Base-by-base conservation (phyloP, 2,888 invertebrate species). In the Sarcophaga caerulescens region DNA sequence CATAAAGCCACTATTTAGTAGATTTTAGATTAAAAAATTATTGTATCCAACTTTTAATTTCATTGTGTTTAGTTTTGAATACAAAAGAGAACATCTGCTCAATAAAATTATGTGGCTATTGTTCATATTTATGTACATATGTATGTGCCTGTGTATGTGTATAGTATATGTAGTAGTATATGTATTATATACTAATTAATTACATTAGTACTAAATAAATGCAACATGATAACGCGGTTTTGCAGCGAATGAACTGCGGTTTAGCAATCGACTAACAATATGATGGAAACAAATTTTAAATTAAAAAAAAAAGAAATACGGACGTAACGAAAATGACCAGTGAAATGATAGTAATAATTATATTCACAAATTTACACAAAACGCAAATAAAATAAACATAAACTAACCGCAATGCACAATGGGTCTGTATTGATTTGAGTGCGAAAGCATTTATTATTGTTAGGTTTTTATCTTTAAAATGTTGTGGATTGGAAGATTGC, bases 141-240 rank as follows among this genome's bases (percentile, higher is more conserved):
- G 17, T 47, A 47, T 17, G 17, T 52, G 17, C 17, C 14, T 52
- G 52, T 52, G 5, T 52, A 17, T 52, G 52, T 0, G 2, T 52
- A 17, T 52, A 52, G 52, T 52, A 52, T 52, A 52, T 10, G 2
- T 52, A 17, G 52, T 52, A 52, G n/a, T n/a, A n/a, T n/a, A 17
- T 52, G 52, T 17, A 17, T 52, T 19, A n/a, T 19, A 60, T 19
- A 21, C n/a, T 59, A 65, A 87, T 84, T 88, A 65, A 88, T 88
- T 85, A 85, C 85, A 86, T 88, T 87, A 88, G 85, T 76, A 80
- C 82, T 85, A 81, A 87, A 87, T 84, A 85, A 87, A 89, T 88
- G 88, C 88, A 89, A 88, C 87, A 87, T 87, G 82, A 88, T 84
- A 88, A 84, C 81, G 88, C 25, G 87, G 83, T 88, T 88, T 88